Percentiles rank a stretch among this genome's conserved stretches.
Conservation (phyloP, 2,797 vertebrate species). For the Liasis olivaceus region DNA sequence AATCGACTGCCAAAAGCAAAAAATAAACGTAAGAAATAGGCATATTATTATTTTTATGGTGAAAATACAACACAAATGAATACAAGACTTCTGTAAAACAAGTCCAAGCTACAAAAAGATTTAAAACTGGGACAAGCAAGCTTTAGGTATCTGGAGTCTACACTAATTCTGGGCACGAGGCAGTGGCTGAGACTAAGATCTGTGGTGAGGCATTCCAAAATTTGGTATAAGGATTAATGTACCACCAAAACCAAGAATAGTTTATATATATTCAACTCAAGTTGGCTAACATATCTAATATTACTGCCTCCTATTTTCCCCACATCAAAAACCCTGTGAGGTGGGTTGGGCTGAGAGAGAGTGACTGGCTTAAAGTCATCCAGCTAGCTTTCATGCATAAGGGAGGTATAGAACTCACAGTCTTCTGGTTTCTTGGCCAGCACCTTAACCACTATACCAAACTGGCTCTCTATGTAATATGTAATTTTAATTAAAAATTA, state of each 20-base stretch:
- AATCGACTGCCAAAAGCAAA: conserved; percentile 83
- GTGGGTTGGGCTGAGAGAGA: neutral
- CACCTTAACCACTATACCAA: neutral
- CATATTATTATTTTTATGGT: neutral
- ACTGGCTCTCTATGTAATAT: neutral
- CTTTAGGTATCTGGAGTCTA: neutral
- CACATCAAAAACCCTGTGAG: neutral
- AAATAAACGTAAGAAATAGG: neutral
- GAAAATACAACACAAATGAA: neutral
- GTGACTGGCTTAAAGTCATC: neutral
- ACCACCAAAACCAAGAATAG: neutral
- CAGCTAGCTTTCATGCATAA: neutral
- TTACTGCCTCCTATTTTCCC: neutral
- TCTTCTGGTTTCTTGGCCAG: neutral
- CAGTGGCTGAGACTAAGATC: neutral
- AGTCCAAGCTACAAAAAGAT: neutral
- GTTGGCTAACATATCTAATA: neutral
- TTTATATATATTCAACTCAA: neutral
- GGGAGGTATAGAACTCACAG: neutral
- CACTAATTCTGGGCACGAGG: neutral
- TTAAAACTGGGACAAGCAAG: neutral
- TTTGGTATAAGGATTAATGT: neutral
- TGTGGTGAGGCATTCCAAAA: neutral
- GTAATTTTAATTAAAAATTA: neutral
- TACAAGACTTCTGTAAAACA: neutral